Evolutionary conservation across 2,888 invertebrate species (phyloP), one percentile per base, ranked within the genome.

Genomic region (Perdita meconis): DNA sequence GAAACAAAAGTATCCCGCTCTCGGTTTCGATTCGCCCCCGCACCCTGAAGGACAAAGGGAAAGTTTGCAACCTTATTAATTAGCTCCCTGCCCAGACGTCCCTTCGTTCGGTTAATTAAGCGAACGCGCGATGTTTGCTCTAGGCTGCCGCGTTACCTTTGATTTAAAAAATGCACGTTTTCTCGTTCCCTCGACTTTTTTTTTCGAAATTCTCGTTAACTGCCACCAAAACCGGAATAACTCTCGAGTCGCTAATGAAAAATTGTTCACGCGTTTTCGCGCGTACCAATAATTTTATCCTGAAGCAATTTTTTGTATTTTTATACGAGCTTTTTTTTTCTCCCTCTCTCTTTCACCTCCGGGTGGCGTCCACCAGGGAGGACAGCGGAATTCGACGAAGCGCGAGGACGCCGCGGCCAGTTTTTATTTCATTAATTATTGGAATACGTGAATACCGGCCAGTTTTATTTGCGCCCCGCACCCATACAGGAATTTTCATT

Each of bases 351-450:
- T 0, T 6, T 8, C 26, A 1, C 0, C 10, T 4, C n/a, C 12
- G 8, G 16, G 6, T 22, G 2, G 13, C 16, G 1, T 30, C 3
- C 30, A 4, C 6, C 3, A 30, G 30, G 30, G 30, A 30, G 30
- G 30, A 30, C 36, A 34, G 69, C 69, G 81, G 72, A 66, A 83
- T 80, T 72, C 66, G 38, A 13, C 22, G 59, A 51, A 38, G 47
- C 56, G 68, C 66, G 66, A 74, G 38, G 60, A 61, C 60, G 59
- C 30, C 47, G 63, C 40, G 65, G 60, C 64, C 70, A 79, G 66
- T 69, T 77, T 86, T 86, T 84, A 76, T 81, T 79, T 74, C 71
- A 77, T 79, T 81, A 87, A 87, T 87, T 80, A 83, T 84, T 79
- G 84, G 77, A 80, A 78, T 79, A 68, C 72, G 68, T 74, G 77